Evolutionary conservation across 2,888 invertebrate species (phyloP), one percentile per base, ranked within the genome.

Genomic region (Eupithecia pulchellata): DNA sequence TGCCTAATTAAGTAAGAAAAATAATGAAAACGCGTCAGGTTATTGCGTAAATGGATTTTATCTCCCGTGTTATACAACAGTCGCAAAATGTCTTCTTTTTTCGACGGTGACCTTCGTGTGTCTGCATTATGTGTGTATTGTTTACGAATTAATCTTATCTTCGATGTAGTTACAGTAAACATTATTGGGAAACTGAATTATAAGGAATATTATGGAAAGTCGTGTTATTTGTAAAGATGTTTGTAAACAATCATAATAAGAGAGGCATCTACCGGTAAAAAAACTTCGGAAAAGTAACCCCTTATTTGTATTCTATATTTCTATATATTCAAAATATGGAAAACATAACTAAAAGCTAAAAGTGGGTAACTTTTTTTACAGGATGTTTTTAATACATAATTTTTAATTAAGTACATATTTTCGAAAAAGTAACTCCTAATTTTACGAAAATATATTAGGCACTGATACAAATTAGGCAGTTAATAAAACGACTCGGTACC

Each of bases 51-150:
- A 13, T 47, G 3, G 52, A 13, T 29, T 68, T 68, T 57, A 47
- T 68, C 39, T 27, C 39, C 29, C 57, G 30, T 61, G 20, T 57
- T 57, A 57, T 29, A 5, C 63, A 39, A 30, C n/a, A 39, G 57
- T 68, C 60, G 66, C 47, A 17, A 66, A 65, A 47, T 61, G 36
- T n/a, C 8, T 36, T 29, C 32, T 29, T 68, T 68, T 39, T 57
- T 68, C 63, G 29, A 47, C 42, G 20, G 13, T 62, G 55, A 68
- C 68, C 68, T 68, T 68, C 34, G 42, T 34, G 32, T 64, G 68
- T 64, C 68, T 34, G 68, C 42, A 60, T 60, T 69, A 66, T 42
- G 4, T 61, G 8, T 11, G 4, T n/a, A 52, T 67, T 52, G 34
- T 67, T 67, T 61, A 67, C 61, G 30, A 25, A 52, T 25, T 25